Evolutionary conservation across 2,113 vertebrate genomes (phyloP).

Genomic region (Scomber colias): DNA sequence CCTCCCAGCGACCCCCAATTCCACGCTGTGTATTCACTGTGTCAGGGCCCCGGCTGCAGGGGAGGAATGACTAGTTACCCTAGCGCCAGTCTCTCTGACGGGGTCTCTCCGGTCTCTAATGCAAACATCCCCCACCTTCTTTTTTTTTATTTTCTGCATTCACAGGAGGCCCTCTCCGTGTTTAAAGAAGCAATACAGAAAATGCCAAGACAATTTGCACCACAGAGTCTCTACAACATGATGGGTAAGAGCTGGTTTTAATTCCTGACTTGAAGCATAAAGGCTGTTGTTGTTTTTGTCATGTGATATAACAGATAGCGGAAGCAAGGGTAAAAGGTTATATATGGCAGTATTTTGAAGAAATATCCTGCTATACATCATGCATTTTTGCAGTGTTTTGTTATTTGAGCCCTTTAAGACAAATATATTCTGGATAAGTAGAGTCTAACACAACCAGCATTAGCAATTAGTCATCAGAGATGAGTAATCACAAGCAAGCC

Average conservation of each 20-base stretch:
- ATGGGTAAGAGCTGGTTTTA: conserved; percentile 91
- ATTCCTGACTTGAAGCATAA: conserved; percentile 12
- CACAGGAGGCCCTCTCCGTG: conserved; percentile 93
- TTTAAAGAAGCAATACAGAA: conserved; percentile 98
- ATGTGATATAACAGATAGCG: neutral
- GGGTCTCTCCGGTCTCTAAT: conserved; percentile 51
- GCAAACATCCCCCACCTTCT: conserved; percentile 54
- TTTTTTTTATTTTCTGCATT: conserved; percentile 52
- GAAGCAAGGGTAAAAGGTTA: neutral
- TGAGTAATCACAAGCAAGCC: neutral
- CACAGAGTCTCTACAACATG: conserved; percentile 99
- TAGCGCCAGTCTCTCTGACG: conserved; percentile 37
- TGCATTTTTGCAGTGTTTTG: neutral
- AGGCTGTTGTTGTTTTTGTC: conserved; percentile 27
- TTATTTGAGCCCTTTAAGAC: neutral
- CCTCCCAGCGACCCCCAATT: conserved; percentile 71
- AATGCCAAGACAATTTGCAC: conserved; percentile 98
- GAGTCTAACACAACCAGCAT: neutral
- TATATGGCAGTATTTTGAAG: neutral
- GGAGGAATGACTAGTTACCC: conserved; percentile 63
- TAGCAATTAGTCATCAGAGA: neutral
- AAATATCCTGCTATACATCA: neutral
- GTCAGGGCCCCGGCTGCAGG: conserved; percentile 44
- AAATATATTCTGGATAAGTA: neutral
- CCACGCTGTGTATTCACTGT: conserved; percentile 73